phyloP scores from a whole-genome alignment of 2,113 vertebrate species.

The Marmota flaviventris region DNA sequence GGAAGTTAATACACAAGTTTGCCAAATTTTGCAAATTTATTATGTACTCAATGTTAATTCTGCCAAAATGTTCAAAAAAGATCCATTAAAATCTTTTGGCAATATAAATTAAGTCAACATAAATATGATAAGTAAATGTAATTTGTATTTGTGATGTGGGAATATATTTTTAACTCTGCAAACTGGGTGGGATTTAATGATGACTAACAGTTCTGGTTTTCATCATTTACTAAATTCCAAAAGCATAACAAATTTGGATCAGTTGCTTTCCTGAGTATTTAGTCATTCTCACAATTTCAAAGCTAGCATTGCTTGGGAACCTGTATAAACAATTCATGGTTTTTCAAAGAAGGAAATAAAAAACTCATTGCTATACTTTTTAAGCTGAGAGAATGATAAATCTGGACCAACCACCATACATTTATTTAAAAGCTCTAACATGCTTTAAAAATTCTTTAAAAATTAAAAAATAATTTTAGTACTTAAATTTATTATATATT shows the following conservation, averaged over 20 bases:
- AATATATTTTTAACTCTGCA: slow-evolving; percentile 55
- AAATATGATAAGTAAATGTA: slow-evolving; percentile 49
- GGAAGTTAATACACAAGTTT: not conserved
- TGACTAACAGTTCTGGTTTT: slow-evolving; percentile 74
- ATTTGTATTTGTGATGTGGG: slow-evolving; percentile 36
- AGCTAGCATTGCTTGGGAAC: slow-evolving; percentile 75
- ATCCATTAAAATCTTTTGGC: not conserved
- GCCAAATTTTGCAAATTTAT: not conserved
- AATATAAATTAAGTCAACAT: slow-evolving; percentile 32
- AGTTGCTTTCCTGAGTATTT: slow-evolving; percentile 56
- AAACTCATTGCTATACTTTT: slow-evolving; percentile 42
- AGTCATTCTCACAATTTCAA: slow-evolving; percentile 64
- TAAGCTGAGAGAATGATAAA: slow-evolving; percentile 58
- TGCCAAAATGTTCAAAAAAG: not conserved
- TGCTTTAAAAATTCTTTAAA: slow-evolving; percentile 25
- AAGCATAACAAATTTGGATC: slow-evolving; percentile 72
- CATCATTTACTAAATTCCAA: slow-evolving; percentile 72
- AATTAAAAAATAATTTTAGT: not conserved
- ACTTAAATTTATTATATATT: not conserved
- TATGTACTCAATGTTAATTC: not conserved
- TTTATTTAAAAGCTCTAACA: slow-evolving; percentile 15
- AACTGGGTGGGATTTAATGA: slow-evolving; percentile 66
- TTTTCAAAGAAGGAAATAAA: slow-evolving; percentile 57
- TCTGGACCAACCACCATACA: slow-evolving; percentile 1
- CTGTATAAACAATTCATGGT: slow-evolving; percentile 52